Base-by-base conservation (phyloP, 2,113 vertebrate species). In the Mystacornis crossleyi region DNA sequence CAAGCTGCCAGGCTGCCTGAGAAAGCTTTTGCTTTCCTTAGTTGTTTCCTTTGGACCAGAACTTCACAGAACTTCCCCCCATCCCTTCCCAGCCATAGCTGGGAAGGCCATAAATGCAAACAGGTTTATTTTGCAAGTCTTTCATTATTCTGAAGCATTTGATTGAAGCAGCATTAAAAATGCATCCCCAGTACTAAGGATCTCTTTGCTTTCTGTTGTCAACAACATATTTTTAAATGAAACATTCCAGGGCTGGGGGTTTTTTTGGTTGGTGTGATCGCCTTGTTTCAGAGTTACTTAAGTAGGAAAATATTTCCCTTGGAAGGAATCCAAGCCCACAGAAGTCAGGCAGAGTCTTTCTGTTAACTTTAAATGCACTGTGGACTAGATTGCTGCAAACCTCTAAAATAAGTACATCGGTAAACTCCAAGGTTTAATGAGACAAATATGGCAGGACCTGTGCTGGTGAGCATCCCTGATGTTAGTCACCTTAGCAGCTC, bases 241-340 rank as follows among this genome's bases (percentile, higher is more conserved):
- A 89, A 83, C 36, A 29, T 91, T 95, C 57, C 81, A 74, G 71
- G 28, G 23, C 18, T 42, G n/a, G 45, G 10, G 3, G 11, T 43
- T 60, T 47, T n/a, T 83, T 23, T 31, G 25, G 34, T 13, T 91
- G 51, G 51, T 92, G 72, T 74, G 75, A 96, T 91, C 0, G 67
- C 60, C 79, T 81, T 93, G 24, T 92, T 95, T 96, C 70, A 89
- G 93, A 94, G 79, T 96, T 94, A 94, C 93, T 96, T 90, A 94
- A 97, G 88, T 86, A 95, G 95, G 93, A 97, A 96, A 96, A 90
- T 90, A 96, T 96, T 96, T 96, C 90, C 55, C 65, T 95, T 96
- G 95, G 95, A 96, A 83, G 34, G 18, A 77, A 91, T 95, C 92
- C 96, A 97, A 94, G 55, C 79, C 88, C 85, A 89, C 85, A 92